These are phyloP conservation scores for Euphonia xanthogaster DNA, from an alignment of 2,797 vertebrate species.

Conservation along the genomic window DNA sequence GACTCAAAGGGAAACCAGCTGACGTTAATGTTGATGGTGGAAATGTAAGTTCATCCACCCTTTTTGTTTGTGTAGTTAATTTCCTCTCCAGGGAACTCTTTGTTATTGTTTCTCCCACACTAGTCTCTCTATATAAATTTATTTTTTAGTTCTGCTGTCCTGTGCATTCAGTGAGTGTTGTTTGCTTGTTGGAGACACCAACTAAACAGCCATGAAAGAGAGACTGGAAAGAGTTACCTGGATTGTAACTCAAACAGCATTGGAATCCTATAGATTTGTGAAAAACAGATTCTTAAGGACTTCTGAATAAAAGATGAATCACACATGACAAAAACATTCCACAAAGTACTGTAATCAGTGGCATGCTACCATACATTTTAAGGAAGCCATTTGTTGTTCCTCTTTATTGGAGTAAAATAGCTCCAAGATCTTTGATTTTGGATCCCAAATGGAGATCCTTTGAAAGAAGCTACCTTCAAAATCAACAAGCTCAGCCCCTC, in stretches of 20 bases:
- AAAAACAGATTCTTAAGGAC: background rate
- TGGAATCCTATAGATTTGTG: background rate
- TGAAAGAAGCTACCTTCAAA: background rate
- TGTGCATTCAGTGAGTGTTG: background rate
- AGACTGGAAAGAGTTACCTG: background rate
- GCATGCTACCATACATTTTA: background rate
- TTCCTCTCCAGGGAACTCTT: slow-evolving; percentile 31
- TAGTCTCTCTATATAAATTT: background rate
- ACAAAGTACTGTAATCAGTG: background rate
- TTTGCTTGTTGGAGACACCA: background rate
- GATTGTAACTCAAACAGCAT: background rate
- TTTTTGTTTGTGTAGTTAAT: background rate
- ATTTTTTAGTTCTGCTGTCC: background rate
- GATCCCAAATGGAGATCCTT: background rate
- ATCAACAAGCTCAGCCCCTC: background rate
- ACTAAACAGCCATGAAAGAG: background rate
- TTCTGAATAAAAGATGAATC: background rate
- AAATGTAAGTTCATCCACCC: background rate
- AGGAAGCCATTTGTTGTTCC: background rate
- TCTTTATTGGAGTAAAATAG: background rate
- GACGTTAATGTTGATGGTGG: background rate
- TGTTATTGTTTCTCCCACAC: background rate
- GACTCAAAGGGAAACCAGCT: slow-evolving; percentile 3
- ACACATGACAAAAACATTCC: background rate
- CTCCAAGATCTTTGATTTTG: background rate